Percentiles rank a stretch among this genome's conserved stretches.
phyloP scores from a whole-genome alignment of 2,113 vertebrate species.

The Gymnorhina tibicen region DNA sequence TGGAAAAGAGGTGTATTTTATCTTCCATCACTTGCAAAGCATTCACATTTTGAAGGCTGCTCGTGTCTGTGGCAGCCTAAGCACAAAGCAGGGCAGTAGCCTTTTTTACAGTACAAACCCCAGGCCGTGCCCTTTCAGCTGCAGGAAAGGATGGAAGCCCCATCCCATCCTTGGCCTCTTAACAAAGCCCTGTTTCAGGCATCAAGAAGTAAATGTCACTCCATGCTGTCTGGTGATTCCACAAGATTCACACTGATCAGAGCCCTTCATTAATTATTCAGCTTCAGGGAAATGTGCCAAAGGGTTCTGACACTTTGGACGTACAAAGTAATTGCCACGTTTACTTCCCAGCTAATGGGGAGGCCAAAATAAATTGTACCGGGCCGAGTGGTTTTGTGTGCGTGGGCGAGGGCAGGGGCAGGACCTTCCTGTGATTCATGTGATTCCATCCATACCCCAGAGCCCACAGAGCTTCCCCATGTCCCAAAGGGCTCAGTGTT shows the following conservation, averaged over 20 bases:
- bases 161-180: background rate
- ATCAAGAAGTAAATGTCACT: background rate
- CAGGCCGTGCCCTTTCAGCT: background rate
- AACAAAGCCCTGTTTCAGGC: background rate
- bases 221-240: background rate
- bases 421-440: background rate
- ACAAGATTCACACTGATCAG: background rate
- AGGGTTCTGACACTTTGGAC: background rate
- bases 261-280: conserved; percentile 32
- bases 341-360: background rate
- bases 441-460: background rate
- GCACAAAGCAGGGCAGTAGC: background rate
- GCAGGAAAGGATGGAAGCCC: background rate
- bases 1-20: background rate
- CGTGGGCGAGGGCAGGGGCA: background rate
- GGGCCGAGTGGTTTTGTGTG: background rate
- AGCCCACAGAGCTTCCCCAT: background rate
- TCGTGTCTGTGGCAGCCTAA: background rate
- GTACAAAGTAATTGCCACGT: background rate
- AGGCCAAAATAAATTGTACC: background rate
- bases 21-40: background rate
- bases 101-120: background rate
- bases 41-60: background rate
- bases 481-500: background rate
- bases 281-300: background rate